Base-by-base conservation (phyloP, 2,888 invertebrate species). In the Mantis religiosa region DNA sequence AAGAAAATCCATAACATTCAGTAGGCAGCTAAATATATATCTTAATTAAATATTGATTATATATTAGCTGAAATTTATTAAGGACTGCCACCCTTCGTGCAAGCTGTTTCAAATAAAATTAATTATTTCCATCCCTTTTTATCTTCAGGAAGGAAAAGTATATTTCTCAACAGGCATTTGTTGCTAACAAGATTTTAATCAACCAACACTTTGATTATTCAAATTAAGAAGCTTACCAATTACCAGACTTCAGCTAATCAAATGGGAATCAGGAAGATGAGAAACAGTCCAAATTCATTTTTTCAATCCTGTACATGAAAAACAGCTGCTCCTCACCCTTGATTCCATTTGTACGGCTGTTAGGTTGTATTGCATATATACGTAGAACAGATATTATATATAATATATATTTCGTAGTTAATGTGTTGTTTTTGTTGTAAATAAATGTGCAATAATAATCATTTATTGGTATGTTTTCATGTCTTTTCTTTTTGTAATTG, bases 391-490 rank as follows among this genome's bases (percentile, higher is more conserved):
- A 83, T 81, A 85, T 25, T 87, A 89, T 27, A 82, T 83, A 84
- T 89, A 86, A 89, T 27, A 82, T 83, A 84, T 89, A 86, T 89
- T 88, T 88, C 83, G 71, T 86, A 86, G 86, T 89, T 89, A 85
- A 87, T 87, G 88, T 89, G 71, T 87, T 87, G 54, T 84, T 85
- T 84, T 30, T 83, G 71, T 84, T 88, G 89, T 89, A 86, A 89
- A 88, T 89, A 89, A 89, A 89, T 89, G 89, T 89, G 89, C 88
- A 85, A 89, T 89, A 89, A 54, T 41, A 84, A 34, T 81, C 41
- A 84, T 81, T 86, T 85, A 71, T 86, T 85, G 25, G 4, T 20
- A 71, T 71, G 54, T 25, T 71, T 71, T 71, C 54, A 71, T 71
- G 25, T 71, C 20, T 71, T 71, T 12, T 71, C 20, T 20, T 71